These are phyloP conservation scores for Lycia hirtaria DNA, from an alignment of 2,888 invertebrate genomes.

Conservation along the genomic window DNA sequence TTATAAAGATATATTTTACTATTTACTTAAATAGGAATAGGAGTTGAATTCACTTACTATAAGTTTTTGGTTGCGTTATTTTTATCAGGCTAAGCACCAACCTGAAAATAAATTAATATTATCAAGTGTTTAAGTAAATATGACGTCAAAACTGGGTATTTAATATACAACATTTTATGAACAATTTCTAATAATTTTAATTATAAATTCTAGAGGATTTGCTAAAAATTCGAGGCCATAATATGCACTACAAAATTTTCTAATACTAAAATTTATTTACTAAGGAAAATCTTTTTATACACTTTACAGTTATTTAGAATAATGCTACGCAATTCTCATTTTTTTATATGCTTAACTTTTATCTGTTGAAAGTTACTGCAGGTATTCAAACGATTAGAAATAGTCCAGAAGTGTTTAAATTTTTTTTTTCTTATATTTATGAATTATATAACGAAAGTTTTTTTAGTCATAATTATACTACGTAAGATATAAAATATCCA, in stretches of 20 bases:
- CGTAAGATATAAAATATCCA: no score
- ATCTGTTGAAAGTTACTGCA: neutral
- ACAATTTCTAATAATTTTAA: neutral
- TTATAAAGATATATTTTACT: neutral
- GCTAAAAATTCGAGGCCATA: conserved; percentile 32
- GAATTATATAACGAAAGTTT: no score
- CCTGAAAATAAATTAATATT: conserved; percentile 3
- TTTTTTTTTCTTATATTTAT: no score
- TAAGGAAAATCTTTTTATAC: conserved; percentile 63
- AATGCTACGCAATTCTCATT: conserved; percentile 75
- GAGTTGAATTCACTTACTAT: conserved; percentile 1
- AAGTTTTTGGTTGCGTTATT: neutral
- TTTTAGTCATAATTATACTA: no score
- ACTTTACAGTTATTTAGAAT: conserved; percentile 82
- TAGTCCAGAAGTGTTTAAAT: no score
- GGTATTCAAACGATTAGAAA: no score
- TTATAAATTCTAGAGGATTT: conserved; percentile 3
- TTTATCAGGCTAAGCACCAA: conserved; percentile 6
- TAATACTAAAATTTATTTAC: conserved; percentile 33
- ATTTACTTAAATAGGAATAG: conserved; percentile 6
- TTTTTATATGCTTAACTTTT: conserved; percentile 25
- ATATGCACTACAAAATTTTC: conserved; percentile 29
- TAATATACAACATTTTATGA: neutral
- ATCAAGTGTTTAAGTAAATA: neutral
- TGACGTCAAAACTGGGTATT: conserved; percentile 12